Evolutionary conservation across 2,113 vertebrate genomes (phyloP).

Genomic region (Phaethon lepturus): DNA sequence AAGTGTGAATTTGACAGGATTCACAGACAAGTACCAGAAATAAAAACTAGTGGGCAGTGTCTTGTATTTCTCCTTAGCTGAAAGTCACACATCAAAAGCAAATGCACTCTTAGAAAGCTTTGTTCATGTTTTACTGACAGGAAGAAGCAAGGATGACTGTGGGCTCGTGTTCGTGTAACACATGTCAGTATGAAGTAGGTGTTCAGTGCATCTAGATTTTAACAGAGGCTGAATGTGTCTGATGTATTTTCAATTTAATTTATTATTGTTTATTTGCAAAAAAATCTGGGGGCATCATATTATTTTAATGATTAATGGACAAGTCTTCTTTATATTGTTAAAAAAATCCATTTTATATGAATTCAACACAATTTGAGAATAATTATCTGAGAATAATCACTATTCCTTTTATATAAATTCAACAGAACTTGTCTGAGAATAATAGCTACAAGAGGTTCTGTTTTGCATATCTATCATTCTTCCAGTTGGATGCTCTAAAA

Average conservation of each 20-base stretch:
- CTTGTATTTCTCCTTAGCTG: not conserved
- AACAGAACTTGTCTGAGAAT: conserved; percentile 49
- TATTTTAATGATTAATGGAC: not conserved
- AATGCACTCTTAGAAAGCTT: not conserved
- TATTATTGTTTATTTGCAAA: not conserved
- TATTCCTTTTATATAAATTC: conserved; percentile 42
- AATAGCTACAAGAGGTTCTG: conserved; percentile 34
- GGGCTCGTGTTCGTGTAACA: not conserved
- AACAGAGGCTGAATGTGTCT: not conserved
- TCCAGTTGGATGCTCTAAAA: conserved; percentile 40
- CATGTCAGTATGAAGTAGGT: rapidly evolving
- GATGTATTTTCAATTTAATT: not conserved
- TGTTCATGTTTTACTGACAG: not conserved
- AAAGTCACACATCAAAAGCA: not conserved
- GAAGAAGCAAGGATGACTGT: not conserved
- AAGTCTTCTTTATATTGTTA: not conserved
- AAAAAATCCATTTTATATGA: not conserved
- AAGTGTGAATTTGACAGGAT: not conserved
- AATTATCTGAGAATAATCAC: conserved; percentile 24
- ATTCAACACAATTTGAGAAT: conserved; percentile 5
- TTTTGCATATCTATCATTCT: conserved; percentile 59
- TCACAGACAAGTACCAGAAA: not conserved
- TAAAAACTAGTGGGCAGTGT: not conserved
- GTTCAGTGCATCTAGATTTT: not conserved
- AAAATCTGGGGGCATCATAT: not conserved